These are phyloP conservation scores for Maccullochella peelii DNA, from an alignment of 2,113 vertebrate species.

Conservation along the genomic window DNA sequence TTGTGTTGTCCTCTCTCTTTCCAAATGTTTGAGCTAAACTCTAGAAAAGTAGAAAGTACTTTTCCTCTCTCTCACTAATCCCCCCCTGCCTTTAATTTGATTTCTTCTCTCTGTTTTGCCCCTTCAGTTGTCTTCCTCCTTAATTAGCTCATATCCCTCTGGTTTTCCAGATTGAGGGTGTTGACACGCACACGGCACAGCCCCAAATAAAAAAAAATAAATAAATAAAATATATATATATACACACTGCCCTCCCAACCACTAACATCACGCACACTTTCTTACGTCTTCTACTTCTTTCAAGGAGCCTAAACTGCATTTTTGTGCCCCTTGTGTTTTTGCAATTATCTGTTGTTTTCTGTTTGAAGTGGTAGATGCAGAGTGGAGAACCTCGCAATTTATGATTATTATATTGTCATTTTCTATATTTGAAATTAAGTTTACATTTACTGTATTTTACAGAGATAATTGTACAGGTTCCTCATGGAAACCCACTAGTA, in stretches of 20 bases:
- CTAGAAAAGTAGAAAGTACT: constrained; percentile 63
- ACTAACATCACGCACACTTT: constrained; percentile 22
- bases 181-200: constrained; percentile 68
- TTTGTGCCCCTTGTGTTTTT: constrained; percentile 26
- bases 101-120: constrained; percentile 71
- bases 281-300: constrained; percentile 19
- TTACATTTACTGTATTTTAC: background rate
- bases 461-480: background rate
- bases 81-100: constrained; percentile 73
- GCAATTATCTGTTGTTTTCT: constrained; percentile 47
- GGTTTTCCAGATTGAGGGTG: constrained; percentile 75
- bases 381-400: constrained; percentile 42
- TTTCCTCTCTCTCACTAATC: constrained; percentile 71
- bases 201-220: constrained; percentile 77
- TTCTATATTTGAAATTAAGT: background rate
- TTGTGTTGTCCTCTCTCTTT: constrained; percentile 45
- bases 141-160: constrained; percentile 79
- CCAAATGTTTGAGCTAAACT: constrained; percentile 60
- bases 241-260: constrained; percentile 37
- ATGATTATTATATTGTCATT: background rate
- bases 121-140: constrained; percentile 73
- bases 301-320: constrained; percentile 33
- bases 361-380: constrained; percentile 62
- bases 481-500: background rate
- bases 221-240: constrained; percentile 26